Evolutionary conservation across 2,888 invertebrate species (phyloP).

Genomic region (Pachydiplax longipennis): DNA sequence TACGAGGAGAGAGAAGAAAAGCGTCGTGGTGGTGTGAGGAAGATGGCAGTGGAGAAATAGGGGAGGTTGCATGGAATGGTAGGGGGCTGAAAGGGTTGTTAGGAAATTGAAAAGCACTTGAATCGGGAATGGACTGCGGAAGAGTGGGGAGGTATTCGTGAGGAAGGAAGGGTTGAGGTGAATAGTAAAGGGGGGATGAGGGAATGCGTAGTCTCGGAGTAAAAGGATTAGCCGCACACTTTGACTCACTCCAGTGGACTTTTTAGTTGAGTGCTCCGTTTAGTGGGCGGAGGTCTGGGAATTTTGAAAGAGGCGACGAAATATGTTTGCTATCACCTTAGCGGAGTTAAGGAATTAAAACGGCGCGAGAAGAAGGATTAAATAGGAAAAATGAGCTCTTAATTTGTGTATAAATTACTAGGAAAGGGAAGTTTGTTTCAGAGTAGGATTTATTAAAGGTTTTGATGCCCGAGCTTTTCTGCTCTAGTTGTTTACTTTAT

Average conservation of each 20-base stretch:
- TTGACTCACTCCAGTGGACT: not conserved
- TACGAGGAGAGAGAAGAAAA: not conserved
- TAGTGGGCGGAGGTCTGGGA: not conserved
- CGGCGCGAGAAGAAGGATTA: too few species aligned
- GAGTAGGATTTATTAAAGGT: too few species aligned
- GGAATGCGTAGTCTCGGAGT: not conserved
- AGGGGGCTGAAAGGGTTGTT: not conserved
- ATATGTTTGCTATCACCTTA: not conserved
- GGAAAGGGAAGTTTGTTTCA: not conserved
- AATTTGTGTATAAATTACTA: not conserved
- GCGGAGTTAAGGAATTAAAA: not conserved
- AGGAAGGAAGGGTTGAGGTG: not conserved
- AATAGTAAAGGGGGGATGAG: not conserved
- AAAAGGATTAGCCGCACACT: not conserved
- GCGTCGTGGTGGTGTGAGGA: not conserved
- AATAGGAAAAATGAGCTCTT: not conserved
- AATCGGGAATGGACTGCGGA: not conserved
- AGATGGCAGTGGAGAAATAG: not conserved
- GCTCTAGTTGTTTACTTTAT: too few species aligned
- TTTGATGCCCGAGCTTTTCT: too few species aligned
- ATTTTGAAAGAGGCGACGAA: not conserved
- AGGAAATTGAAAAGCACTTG: conserved; percentile 25
- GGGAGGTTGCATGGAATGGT: not conserved
- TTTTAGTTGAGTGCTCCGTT: not conserved
- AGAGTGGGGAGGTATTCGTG: not conserved